A percentile compares a stretch with the other conserved stretches of the same genome.
Evolutionary conservation across 2,888 invertebrate species (phyloP).

Genomic region (Euzophera pinguis): DNA sequence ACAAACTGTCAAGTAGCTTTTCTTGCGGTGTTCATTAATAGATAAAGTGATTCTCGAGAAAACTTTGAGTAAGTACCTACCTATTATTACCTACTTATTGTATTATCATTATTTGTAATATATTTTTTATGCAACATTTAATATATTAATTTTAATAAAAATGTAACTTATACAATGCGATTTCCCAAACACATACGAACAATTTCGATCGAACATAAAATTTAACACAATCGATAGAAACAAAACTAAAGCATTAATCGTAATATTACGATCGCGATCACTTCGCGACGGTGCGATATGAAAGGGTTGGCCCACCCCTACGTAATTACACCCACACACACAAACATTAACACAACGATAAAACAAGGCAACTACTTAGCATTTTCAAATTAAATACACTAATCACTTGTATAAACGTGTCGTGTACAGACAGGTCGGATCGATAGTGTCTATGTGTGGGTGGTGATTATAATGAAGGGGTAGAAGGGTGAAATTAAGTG

Average conservation of each 20-base stretch:
- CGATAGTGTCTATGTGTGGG: slow-evolving; percentile 71
- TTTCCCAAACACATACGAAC: no score
- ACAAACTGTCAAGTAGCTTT: no score
- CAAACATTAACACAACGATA: slow-evolving; percentile 58
- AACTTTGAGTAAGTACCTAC: no score
- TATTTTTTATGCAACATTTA: no score
- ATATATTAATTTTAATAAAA: no score
- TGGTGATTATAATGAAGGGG: slow-evolving; percentile 77
- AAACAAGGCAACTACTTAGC: slow-evolving; percentile 79
- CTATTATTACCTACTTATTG: no score
- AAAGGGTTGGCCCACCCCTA: slow-evolving; percentile 69
- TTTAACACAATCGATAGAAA: slow-evolving; percentile 36
- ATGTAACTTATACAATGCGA: no score
- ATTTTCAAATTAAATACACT: slow-evolving; percentile 80
- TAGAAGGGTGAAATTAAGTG: slow-evolving; percentile 78
- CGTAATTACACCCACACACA: slow-evolving; percentile 61
- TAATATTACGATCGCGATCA: slow-evolving; percentile 65
- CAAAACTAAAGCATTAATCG: slow-evolving; percentile 56
- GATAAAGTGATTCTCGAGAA: no score
- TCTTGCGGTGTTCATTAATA: no score
- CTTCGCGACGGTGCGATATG: slow-evolving; percentile 54
- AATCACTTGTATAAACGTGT: slow-evolving; percentile 75
- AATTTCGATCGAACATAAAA: slow-evolving; percentile 10
- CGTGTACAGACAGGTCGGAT: slow-evolving; percentile 58
- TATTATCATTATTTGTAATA: no score